phyloP scores from a whole-genome alignment of 1,140 invertebrate species.

The Onthophagus taurus region DNA sequence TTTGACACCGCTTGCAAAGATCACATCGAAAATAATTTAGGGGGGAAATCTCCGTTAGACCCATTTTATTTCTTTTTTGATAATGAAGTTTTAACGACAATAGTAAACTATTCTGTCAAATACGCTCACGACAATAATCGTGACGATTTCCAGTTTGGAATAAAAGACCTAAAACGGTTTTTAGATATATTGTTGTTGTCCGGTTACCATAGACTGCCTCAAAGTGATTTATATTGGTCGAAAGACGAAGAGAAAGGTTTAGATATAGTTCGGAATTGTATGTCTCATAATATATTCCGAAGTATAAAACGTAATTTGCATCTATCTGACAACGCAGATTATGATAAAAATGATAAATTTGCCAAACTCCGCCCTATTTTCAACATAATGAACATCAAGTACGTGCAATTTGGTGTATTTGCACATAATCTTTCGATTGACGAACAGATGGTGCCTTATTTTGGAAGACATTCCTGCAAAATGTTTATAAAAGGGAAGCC shows the following conservation, averaged over 20 bases:
- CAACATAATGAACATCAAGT: background rate
- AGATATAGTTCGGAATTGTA: conserved; percentile 11
- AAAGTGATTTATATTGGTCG: conserved; percentile 7
- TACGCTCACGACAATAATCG: conserved; percentile 16
- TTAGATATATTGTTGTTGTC: conserved; percentile 15
- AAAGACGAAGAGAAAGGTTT: conserved; percentile 9
- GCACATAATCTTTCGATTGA: conserved; percentile 37
- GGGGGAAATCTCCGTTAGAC: conserved; percentile 12
- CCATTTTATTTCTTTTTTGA: conserved; percentile 16
- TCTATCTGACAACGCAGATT: conserved; percentile 11
- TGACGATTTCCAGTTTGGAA: conserved; percentile 12
- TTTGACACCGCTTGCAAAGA: conserved; percentile 7
- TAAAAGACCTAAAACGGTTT: conserved; percentile 6
- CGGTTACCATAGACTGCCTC: conserved; percentile 12
- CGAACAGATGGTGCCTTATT: conserved; percentile 44
- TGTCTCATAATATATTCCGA: conserved; percentile 12
- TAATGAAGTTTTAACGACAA: conserved; percentile 7
- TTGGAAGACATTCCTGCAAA: conserved; percentile 40
- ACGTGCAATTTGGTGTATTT: conserved; percentile 34
- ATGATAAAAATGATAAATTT: conserved; percentile 11
- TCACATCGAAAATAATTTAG: conserved; percentile 5
- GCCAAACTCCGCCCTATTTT: background rate
- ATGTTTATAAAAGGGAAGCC: conserved; percentile 42
- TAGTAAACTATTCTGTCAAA: conserved; percentile 14
- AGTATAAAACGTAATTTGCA: conserved; percentile 16